Base-by-base conservation (phyloP, 2,888 invertebrate species). In the Megalurothrips usitatus region DNA sequence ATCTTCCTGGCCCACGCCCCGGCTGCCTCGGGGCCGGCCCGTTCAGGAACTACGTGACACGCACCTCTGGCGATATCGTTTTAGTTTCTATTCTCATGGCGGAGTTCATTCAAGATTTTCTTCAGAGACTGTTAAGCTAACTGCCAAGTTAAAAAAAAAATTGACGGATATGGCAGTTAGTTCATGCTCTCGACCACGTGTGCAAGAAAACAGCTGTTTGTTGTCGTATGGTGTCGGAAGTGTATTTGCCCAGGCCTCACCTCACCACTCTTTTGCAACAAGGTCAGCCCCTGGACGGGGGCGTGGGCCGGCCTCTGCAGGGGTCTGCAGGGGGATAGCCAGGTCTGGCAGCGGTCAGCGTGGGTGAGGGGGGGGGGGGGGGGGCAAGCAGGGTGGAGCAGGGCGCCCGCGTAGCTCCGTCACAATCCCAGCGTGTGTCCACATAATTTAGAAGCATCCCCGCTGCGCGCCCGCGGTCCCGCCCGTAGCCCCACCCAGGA, bases 371-470 rank as follows among this genome's bases (percentile, higher is more conserved):
- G 34, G 58, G 58, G 68, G 26, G 68, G 23, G 23, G 63, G n/a
- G 63, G 63, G 52, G n/a, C n/a, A 63, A n/a, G 19, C 9, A 49
- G 1, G 63, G 19, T 63, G 63, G 19, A 14, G 10, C 49, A 49
- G 10, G 3, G 1, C 68, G 68, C 1, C 68, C 68, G 23, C 68
- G 6, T 23, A 68, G 68, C 68, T 68, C 68, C 68, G 68, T 68
- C 68, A 68, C 68, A 68, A 68, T 68, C 68, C 68, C 68, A 68
- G 68, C 68, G 68, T 68, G 68, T 68, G 68, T 68, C 68, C 68
- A 68, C 68, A 68, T 68, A 68, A 68, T 68, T 68, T 68, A 68
- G 68, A 68, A 68, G 68, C 68, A 52, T 23, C 68, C 68, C 68
- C 68, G 68, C 68, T 23, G 68, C 19, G 68, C 68, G 52, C 14